Evolutionary conservation across 1,140 invertebrate species (phyloP).

Genomic region (Ceratosolen solmsi): DNA sequence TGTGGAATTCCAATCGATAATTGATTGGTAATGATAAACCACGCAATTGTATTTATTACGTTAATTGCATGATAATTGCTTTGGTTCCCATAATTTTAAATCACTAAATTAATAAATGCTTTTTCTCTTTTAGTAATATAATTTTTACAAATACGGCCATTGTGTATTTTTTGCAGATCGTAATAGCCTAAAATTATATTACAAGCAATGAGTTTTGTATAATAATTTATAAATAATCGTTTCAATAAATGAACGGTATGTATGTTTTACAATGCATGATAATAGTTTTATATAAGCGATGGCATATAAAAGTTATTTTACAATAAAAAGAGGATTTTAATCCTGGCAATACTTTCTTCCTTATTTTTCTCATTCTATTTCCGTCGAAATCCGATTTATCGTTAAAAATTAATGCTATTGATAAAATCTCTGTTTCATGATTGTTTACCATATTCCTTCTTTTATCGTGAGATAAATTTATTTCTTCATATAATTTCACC

Average conservation of each 20-base stretch:
- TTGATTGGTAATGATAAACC: too few relatives aligned
- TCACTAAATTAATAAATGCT: too few relatives aligned
- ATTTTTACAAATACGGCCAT: too few relatives aligned
- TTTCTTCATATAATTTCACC: background rate
- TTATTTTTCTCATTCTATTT: background rate
- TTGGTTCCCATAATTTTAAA: too few relatives aligned
- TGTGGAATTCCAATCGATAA: too few relatives aligned
- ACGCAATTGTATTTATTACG: too few relatives aligned
- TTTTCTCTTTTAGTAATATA: too few relatives aligned
- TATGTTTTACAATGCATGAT: background rate
- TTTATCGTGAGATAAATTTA: background rate
- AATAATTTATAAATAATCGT: background rate
- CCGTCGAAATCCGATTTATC: background rate
- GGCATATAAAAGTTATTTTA: background rate
- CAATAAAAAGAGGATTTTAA: background rate
- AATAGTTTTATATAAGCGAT: background rate
- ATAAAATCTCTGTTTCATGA: background rate
- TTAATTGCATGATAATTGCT: too few relatives aligned
- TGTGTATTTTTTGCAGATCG: too few relatives aligned
- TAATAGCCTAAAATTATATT: too few relatives aligned
- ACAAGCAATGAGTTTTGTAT: background rate
- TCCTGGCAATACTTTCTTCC: background rate
- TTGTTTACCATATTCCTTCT: background rate
- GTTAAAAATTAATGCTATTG: background rate
- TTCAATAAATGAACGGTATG: background rate